Evolutionary conservation across 2,888 invertebrate species (phyloP), one percentile per base, ranked within the genome.

Genomic region (Vandiemenella viatica): DNA sequence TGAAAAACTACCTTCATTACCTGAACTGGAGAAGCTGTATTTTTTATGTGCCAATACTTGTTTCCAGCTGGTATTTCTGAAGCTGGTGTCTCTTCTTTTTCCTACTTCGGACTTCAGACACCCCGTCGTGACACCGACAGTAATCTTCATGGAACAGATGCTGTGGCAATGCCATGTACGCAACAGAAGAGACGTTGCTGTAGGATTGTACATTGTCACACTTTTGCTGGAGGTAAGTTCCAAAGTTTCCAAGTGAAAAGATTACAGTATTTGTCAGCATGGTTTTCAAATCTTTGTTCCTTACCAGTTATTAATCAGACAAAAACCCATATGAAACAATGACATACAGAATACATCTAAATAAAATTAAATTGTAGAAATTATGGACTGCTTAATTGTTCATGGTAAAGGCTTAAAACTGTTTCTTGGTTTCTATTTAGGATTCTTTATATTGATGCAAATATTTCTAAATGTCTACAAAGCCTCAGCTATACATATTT

Each of bases 81-180:
- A 92, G 68, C 61, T 90, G 54, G 74, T 89, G 4, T 79, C 84
- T 6, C 65, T 83, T 40, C 63, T 95, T 47, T 96, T 86, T 66
- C 85, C 93, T 1, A 82, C 91, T 0, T 91, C 93, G 0, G 95
- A 96, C 67, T 89, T 83, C 63, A 73, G 81, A 37, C 95, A 96
- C 72, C 81, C 82, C 0, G 77, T 95, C 4, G 83, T 84, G n/a
- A 88, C 88, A 13, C 91, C 92, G n/a, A 67, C 75, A 19, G 60
- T 86, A 57, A 70, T 87, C 54, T 88, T 92, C 58, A 85, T 93
- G 67, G 77, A 83, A 37, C 83, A 90, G 64, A 82, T 92, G 60
- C 65, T 89, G 57, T 71, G 73, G 3, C 69, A 71, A 57, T 76
- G 80, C 46, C 74, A 72, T 56, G 75, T 86, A 17, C 75, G 71